Evolutionary conservation across 2,888 invertebrate genomes (phyloP).

Genomic region (Ctena decussata): DNA sequence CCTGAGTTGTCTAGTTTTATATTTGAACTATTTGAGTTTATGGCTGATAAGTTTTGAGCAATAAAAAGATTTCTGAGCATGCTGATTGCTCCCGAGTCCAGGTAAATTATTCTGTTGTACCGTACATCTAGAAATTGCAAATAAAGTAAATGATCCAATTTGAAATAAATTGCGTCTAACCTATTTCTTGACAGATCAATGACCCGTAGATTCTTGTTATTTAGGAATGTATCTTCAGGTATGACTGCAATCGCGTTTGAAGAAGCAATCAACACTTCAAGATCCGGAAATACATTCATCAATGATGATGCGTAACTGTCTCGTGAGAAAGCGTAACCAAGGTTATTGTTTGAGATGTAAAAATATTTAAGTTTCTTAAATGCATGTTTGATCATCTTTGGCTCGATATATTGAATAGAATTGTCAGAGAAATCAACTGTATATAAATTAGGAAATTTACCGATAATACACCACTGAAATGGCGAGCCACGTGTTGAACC

Average conservation of each 20-base stretch:
- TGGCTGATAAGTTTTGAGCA: no score
- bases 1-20: no score
- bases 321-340: background rate
- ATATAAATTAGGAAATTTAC: no score
- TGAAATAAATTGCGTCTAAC: background rate
- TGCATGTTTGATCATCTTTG: background rate
- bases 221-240: background rate
- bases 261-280: background rate
- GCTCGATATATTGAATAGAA: background rate
- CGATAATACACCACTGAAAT: no score
- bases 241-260: background rate
- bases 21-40: no score
- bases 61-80: no score
- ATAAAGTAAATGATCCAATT: background rate
- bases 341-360: background rate
- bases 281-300: background rate
- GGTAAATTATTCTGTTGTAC: background rate
- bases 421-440: background rate
- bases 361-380: background rate
- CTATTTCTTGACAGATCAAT: background rate
- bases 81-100: background rate
- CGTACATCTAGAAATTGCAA: background rate
- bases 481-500: no score
- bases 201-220: background rate
- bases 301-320: background rate